Percentiles rank a stretch among this genome's conserved stretches.
Conservation (phyloP, 2,797 vertebrate genomes). For the Perdix hodgsoniae region DNA sequence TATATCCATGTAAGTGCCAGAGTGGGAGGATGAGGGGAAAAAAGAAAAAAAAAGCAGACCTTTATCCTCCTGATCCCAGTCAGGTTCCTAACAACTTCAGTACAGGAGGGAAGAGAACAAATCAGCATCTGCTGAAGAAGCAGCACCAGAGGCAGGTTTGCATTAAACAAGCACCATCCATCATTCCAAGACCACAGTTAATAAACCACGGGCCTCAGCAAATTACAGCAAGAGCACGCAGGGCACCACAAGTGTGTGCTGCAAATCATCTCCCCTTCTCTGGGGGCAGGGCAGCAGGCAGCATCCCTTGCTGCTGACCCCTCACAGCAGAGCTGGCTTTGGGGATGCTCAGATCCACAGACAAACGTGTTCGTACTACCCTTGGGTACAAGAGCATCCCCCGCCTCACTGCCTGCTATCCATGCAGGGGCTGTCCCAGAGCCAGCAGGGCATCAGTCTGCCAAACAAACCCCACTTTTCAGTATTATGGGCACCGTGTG, state of each 20-base stretch:
- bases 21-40: neutral
- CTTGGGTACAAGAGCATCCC: neutral
- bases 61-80: neutral
- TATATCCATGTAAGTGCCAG: neutral
- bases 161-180: slow-evolving; percentile 23
- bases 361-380: neutral
- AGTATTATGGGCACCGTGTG: rapidly evolving
- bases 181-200: slow-evolving; percentile 17
- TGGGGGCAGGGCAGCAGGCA: neutral
- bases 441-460: neutral
- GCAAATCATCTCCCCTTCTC: neutral
- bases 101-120: neutral
- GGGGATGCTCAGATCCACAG: neutral
- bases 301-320: neutral
- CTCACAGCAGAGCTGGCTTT: neutral
- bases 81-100: neutral
- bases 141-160: neutral
- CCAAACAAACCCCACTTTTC: rapidly evolving
- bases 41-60: neutral
- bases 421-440: neutral
- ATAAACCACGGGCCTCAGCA: neutral
- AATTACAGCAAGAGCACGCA: neutral
- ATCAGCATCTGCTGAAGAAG: slow-evolving; percentile 25
- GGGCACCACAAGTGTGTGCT: neutral
- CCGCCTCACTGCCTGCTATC: neutral